Base-by-base conservation (phyloP, 1,140 invertebrate species). In the Dinoponera quadriceps region DNA sequence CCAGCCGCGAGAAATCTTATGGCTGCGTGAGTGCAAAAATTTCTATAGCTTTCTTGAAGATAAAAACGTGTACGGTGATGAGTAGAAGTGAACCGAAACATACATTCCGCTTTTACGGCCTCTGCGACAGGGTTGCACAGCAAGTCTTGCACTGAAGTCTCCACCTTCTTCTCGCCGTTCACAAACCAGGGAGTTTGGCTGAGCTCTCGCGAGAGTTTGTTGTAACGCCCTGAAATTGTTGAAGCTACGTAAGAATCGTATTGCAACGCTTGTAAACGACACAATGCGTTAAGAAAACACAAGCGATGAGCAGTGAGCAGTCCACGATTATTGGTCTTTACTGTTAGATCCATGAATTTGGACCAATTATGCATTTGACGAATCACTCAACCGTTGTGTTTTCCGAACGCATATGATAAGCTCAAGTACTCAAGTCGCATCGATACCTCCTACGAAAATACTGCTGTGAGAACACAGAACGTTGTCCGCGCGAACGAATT, bases 131-230 rank as follows among this genome's bases (percentile, higher is more conserved):
- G 93, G 65, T 95, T 94, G 89, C 97, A 97, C 62, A 99, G 97
- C 20, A 98, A 95, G 94, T 99, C 98, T 94, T 99, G 97, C 0
- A 99, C 97, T 0, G 98, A 99, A 27, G 96, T 96, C 85, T 97
- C 96, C 93, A 97, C 96, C 85, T 97, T 96, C 77, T 97, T 95
- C 84, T 96, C 95, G 0, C 98, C 98, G 88, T 98, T 96, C 59
- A 99, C 94, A 27, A 99, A 92, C 98, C 99, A 99, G 0, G 98
- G 98, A 0, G 98, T 99, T 94, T 99, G 99, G 73, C 97, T 97
- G 9, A 99, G 92, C 83, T 96, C 95, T 68, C 99, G 95, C 20
- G 97, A 98, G 90, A 97, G 96, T 93, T 99, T 99, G 81, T 97
- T 96, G 92, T 99, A 99, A 38, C 98, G 94, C 62, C 97, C 97